A percentile compares a stretch with the other conserved stretches of the same genome.
Evolutionary conservation across 2,113 vertebrate genomes (phyloP).

Genomic region (rat (Rattus norvegicus)): DNA sequence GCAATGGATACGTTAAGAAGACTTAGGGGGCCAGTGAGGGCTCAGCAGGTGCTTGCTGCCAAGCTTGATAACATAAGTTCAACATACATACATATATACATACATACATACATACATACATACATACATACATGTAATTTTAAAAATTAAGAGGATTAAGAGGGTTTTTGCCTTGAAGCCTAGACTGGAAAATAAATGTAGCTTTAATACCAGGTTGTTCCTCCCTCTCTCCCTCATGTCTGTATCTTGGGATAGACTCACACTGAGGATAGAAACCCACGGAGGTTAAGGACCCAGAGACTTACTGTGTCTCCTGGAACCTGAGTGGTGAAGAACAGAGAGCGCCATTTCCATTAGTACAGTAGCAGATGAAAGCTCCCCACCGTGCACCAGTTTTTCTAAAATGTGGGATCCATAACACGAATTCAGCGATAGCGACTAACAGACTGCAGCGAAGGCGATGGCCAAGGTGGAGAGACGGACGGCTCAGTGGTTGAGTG

Average conservation of each 20-base stretch:
- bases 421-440: not conserved
- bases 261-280: not conserved
- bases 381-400: not conserved
- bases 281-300: not conserved
- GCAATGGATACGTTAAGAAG: not conserved
- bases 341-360: not conserved
- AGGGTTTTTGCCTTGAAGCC: not conserved
- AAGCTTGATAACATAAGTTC: not conserved
- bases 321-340: not conserved
- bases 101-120: too few species aligned
- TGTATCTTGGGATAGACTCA: not conserved
- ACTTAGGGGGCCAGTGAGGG: not conserved
- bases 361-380: not conserved
- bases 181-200: constrained; percentile 43
- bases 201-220: not conserved
- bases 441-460: not conserved
- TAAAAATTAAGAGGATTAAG: not conserved
- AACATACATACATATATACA: not conserved
- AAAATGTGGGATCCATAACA: not conserved
- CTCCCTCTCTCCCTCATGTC: not conserved
- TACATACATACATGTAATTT: not conserved
- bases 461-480: not conserved
- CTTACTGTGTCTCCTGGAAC: not conserved
- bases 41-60: not conserved
- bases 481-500: not conserved